These are phyloP conservation scores for Pungitius pungitius DNA, from an alignment of 2,113 vertebrate species.

Conservation along the genomic window DNA sequence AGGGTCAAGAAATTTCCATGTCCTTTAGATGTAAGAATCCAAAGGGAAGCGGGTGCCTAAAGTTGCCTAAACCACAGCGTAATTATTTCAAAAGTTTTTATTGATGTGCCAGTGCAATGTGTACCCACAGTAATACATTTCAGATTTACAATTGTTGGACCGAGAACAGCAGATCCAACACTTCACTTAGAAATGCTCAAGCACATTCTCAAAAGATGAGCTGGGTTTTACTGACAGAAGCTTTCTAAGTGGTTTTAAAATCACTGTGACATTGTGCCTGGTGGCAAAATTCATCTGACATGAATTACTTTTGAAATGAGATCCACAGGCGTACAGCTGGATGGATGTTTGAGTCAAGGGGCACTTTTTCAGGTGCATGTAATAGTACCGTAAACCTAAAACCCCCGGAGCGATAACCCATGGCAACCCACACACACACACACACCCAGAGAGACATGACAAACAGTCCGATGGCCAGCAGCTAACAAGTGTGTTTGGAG, in stretches of 20 bases:
- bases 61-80: neutral
- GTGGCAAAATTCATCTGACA: slow-evolving; percentile 32
- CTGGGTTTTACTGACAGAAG: slow-evolving; percentile 14
- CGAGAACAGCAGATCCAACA: neutral
- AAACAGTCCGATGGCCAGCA: slow-evolving; percentile 33
- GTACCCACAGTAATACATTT: neutral
- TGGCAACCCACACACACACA: slow-evolving; percentile 16
- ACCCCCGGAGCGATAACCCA: neutral
- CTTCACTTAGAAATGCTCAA: slow-evolving; percentile 33
- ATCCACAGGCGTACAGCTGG: slow-evolving; percentile 20
- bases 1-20: neutral
- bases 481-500: slow-evolving; percentile 44
- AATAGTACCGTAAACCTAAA: slow-evolving; percentile 11
- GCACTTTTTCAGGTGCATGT: slow-evolving; percentile 23
- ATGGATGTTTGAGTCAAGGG: slow-evolving; percentile 1
- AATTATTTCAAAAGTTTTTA: neutral
- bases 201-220: slow-evolving; percentile 24
- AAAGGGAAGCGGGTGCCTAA: neutral
- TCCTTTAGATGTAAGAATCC: neutral
- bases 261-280: slow-evolving; percentile 29
- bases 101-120: neutral
- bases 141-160: neutral
- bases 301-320: slow-evolving; percentile 45
- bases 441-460: slow-evolving; percentile 5
- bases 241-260: slow-evolving; percentile 25